Percentiles rank a stretch among this genome's conserved stretches.
These are phyloP conservation scores for Macrostomum lignano DNA, from an alignment of 1,140 invertebrate genomes.

Conservation along the genomic window DNA sequence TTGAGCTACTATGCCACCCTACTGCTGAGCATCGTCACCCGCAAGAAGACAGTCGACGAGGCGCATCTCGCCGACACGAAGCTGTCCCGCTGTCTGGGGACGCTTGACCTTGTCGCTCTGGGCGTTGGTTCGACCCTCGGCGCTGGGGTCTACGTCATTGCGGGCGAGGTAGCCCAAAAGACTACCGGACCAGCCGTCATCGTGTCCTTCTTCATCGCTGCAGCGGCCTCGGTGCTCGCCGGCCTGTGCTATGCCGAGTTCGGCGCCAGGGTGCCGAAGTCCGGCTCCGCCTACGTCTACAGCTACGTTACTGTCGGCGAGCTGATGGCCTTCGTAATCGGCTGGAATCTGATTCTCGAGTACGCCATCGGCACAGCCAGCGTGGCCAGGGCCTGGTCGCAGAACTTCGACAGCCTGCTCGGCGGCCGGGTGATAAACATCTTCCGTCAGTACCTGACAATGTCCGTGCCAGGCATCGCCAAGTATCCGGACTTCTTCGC, in stretches of 20 bases:
- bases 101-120: constrained; percentile 46
- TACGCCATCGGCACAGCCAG: constrained; percentile 52
- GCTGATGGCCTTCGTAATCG: constrained; percentile 71
- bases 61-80: constrained; percentile 27
- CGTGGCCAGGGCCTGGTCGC: constrained; percentile 61
- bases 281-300: constrained; percentile 65
- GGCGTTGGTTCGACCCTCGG: constrained; percentile 55
- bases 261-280: constrained; percentile 33
- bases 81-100: constrained; percentile 41
- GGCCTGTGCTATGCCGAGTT: constrained; percentile 68
- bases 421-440: constrained; percentile 8
- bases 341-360: constrained; percentile 68
- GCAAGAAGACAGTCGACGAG: constrained; percentile 14
- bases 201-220: constrained; percentile 54
- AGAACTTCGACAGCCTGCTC: constrained; percentile 52
- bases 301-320: constrained; percentile 53
- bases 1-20: too few species aligned
- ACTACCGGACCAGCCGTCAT: constrained; percentile 58
- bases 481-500: constrained; percentile 43
- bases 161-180: constrained; percentile 51
- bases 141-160: constrained; percentile 57
- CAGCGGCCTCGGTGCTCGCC: constrained; percentile 47
- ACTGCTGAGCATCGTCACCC: too few species aligned
- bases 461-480: constrained; percentile 8
- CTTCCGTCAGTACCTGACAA: constrained; percentile 11